Evolutionary conservation across 2,797 vertebrate genomes (phyloP), one percentile per base, ranked within the genome.

Genomic region (Hyperoplus immaculatus): DNA sequence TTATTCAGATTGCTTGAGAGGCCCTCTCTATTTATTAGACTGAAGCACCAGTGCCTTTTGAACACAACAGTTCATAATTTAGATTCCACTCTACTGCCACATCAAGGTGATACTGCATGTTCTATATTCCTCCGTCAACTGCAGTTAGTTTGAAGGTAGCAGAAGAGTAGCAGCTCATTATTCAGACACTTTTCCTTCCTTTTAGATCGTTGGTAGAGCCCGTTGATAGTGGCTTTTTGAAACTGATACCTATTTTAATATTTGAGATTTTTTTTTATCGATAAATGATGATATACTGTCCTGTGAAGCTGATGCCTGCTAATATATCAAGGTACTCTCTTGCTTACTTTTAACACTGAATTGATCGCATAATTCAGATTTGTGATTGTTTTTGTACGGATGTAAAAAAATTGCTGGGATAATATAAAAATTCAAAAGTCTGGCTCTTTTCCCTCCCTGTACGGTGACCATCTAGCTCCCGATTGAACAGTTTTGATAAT

Each of bases 71-170:
- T 38, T 47, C 29, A 61, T 60, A 29, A 29, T 29, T 29, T 2
- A 29, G 29, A 29, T 61, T 63, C 18, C 4, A 53, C 51, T 43
- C 38, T n/a, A 38, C 51, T 38, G 66, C 49, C 47, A 67, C 47
- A 53, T 63, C 50, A 64, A 70, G 54, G 56, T 3, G n/a, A 66
- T 10, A 29, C 49, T 53, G 21, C 38, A 64, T 56, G 66, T 43
- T 58, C 39, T 60, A 43, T 50, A 57, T 50, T 53, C 18, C 8
- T 66, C 12, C 9, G 50, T 49, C 58, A 58, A 43, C 58, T 8
- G 21, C 15, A 12, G 36, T 14, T n/a, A 38, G 18, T 62, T 15
- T 49, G 61, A 51, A 6, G 56, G 38, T 45, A 46, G 57, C 59
- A 69, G 45, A 39, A 68, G 65, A 45, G 59, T 15, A 4, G 41